phyloP scores from a whole-genome alignment of 1,140 invertebrate species.

The Trichonephila clavata region DNA sequence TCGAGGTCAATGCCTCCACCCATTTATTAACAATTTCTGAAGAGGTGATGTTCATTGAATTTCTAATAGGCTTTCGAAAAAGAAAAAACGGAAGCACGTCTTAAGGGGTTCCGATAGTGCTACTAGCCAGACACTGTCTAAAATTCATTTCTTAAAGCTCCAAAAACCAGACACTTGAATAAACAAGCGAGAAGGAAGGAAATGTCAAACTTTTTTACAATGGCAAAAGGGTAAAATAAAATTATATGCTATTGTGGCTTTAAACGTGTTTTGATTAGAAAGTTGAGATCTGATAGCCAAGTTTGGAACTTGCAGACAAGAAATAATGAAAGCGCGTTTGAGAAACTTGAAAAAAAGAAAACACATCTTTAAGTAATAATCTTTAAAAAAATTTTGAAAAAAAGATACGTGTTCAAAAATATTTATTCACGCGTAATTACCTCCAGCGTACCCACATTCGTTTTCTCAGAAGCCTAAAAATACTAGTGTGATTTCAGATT shows the following conservation, averaged over 20 bases:
- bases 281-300: not conserved
- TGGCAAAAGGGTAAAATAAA: not conserved
- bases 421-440: conserved; percentile 6
- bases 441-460: not conserved
- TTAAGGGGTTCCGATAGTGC: not conserved
- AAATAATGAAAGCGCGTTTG: not conserved
- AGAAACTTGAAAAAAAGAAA: not conserved
- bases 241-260: not conserved
- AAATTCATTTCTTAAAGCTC: not conserved
- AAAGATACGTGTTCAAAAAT: not conserved
- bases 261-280: not conserved
- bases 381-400: not conserved
- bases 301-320: not conserved
- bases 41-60: not conserved
- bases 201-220: not conserved
- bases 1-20: not conserved
- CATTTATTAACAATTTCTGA: not conserved
- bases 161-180: conserved; percentile 21
- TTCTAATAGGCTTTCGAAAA: not conserved
- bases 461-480: not conserved
- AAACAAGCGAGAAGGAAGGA: not conserved
- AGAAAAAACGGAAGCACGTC: not conserved
- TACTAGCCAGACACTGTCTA: conserved; percentile 25
- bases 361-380: no score
- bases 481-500: not conserved